Conservation (phyloP, 2,113 vertebrate genomes). For the Ondatra zibethicus region DNA sequence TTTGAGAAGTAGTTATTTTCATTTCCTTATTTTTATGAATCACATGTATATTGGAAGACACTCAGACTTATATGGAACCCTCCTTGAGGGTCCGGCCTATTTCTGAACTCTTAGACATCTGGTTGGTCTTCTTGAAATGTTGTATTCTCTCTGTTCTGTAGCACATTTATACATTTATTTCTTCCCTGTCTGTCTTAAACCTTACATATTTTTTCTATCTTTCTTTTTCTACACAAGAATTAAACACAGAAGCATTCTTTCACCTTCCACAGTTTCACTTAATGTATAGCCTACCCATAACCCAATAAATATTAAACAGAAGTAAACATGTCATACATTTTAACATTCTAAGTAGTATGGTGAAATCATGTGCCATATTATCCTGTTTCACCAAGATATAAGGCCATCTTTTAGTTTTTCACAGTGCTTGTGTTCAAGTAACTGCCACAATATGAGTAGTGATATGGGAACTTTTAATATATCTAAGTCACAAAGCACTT, state of each 20-base stretch:
- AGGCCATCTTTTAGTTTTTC: not conserved
- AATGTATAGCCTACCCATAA: no score
- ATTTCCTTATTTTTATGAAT: not conserved
- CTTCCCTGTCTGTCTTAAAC: not conserved
- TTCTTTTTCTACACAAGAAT: constrained; percentile 16
- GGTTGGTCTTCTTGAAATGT: not conserved
- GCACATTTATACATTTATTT: not conserved
- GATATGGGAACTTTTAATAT: not conserved
- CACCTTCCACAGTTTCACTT: not conserved
- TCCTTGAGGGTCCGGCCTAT: not conserved
- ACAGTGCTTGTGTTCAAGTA: not conserved
- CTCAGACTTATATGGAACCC: not conserved
- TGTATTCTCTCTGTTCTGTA: not conserved
- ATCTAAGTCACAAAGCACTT: not conserved
- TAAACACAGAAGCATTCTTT: not conserved
- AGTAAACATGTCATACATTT: not conserved
- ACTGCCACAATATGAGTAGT: not conserved
- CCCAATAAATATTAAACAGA: not conserved
- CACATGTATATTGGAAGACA: not conserved
- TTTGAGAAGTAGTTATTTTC: constrained; percentile 23
- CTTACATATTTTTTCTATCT: not conserved
- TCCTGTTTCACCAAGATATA: not conserved
- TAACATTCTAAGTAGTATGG: not conserved
- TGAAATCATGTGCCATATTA: not conserved
- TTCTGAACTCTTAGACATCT: not conserved